phyloP scores from a whole-genome alignment of 1,140 invertebrate genomes.

The Drosophila sp. region DNA sequence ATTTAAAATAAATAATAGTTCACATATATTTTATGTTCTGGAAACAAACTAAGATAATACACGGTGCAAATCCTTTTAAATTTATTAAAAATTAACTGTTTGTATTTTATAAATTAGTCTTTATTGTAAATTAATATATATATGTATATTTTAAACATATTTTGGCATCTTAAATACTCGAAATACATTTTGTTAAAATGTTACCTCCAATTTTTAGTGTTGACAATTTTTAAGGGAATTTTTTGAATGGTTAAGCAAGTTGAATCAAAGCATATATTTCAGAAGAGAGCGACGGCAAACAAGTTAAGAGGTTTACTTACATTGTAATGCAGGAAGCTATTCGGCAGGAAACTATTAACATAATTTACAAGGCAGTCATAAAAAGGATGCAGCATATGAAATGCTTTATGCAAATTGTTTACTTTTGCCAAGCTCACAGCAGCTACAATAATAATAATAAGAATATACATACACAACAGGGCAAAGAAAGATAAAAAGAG shows the following conservation, averaged over 20 bases:
- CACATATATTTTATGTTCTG: no score
- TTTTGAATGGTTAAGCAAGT: background rate
- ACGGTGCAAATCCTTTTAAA: no score
- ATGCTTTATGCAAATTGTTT: slow-evolving; percentile 77
- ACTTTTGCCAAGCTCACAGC: slow-evolving; percentile 45
- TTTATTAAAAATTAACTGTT: no score
- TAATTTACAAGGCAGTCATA: slow-evolving; percentile 46
- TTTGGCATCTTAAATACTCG: no score
- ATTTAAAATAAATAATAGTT: no score
- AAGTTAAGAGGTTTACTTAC: slow-evolving; percentile 31
- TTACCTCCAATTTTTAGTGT: no score
- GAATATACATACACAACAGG: slow-evolving; percentile 1
- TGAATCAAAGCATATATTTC: background rate
- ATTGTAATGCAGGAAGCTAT: slow-evolving; percentile 27
- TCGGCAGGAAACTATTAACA: slow-evolving; percentile 45
- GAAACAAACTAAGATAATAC: no score
- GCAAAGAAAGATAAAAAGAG: slow-evolving; percentile 11
- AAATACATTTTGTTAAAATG: no score
- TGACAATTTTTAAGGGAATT: background rate
- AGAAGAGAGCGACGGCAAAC: background rate
- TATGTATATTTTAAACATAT: no score
- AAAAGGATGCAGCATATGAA: slow-evolving; percentile 56
- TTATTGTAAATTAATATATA: no score
- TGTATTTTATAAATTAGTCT: no score
- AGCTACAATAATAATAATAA: slow-evolving; percentile 16